Percentiles rank a stretch among this genome's conserved stretches.
Evolutionary conservation across 1,140 invertebrate genomes (phyloP).

Genomic region (Scaptomyza hsui): DNA sequence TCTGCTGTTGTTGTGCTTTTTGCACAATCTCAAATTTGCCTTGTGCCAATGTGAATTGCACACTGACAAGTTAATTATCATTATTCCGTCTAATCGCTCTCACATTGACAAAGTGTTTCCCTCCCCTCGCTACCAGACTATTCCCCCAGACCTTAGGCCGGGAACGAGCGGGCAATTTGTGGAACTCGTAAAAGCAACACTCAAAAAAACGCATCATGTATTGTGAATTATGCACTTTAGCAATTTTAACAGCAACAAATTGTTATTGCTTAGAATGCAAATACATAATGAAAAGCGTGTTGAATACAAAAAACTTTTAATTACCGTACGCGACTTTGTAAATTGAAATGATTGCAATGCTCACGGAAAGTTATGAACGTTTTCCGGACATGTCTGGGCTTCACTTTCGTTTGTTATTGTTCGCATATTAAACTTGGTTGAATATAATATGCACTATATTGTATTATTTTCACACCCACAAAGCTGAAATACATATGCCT

Average conservation of each 20-base stretch:
- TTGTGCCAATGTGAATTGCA: slow-evolving; percentile 36
- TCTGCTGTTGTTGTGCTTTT: slow-evolving; percentile 16
- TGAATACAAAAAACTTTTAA: neutral
- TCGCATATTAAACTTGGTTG: slow-evolving; percentile 1
- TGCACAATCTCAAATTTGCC: slow-evolving; percentile 15
- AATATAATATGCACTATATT: slow-evolving; percentile 4
- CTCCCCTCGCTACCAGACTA: neutral
- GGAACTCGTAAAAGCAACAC: slow-evolving; percentile 23
- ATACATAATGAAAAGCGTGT: slow-evolving; percentile 6
- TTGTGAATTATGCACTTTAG: slow-evolving; percentile 15
- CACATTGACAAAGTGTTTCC: neutral
- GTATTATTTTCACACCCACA: slow-evolving; percentile 31
- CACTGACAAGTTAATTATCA: slow-evolving; percentile 54
- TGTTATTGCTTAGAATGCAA: neutral
- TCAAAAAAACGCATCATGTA: neutral
- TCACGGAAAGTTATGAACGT: neutral
- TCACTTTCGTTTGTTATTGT: slow-evolving; percentile 15
- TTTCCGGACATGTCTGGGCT: neutral
- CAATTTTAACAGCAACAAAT: slow-evolving; percentile 9
- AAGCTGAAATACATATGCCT: slow-evolving; percentile 6
- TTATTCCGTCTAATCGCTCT: slow-evolving; percentile 46
- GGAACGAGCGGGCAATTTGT: slow-evolving; percentile 22
- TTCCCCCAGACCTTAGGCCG: neutral
- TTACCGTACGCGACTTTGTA: slow-evolving; percentile 8
- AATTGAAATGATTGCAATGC: neutral